Conservation (phyloP, 2,888 invertebrate genomes). For the Atherix ibis region DNA sequence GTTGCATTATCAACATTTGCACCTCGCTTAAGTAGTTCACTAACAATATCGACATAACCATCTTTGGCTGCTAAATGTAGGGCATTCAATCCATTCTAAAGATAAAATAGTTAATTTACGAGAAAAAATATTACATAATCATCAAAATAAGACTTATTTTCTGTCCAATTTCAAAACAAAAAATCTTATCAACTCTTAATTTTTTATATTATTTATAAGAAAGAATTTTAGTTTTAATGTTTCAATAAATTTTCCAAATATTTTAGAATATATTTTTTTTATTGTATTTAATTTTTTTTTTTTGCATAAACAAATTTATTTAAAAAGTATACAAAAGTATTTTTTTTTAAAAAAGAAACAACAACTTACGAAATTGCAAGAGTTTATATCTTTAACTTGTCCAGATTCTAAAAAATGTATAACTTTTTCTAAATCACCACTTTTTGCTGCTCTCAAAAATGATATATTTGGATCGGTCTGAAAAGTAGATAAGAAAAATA, state of each 20-base stretch:
- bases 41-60: slow-evolving; percentile 87
- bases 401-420: slow-evolving; percentile 77
- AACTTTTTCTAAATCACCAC: slow-evolving; percentile 90
- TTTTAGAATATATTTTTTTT: too few relatives aligned
- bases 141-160: not conserved
- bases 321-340: slow-evolving; percentile 3
- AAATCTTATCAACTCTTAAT: too few relatives aligned
- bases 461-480: slow-evolving; percentile 82
- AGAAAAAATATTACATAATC: not conserved
- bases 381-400: slow-evolving; percentile 89
- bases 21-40: slow-evolving; percentile 75
- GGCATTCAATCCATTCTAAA: slow-evolving; percentile 97
- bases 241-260: too few relatives aligned
- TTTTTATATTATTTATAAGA: too few relatives aligned
- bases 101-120: slow-evolving; percentile 30
- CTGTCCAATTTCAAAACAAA: slow-evolving; percentile 2
- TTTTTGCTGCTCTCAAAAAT: slow-evolving; percentile 91
- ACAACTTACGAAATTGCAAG: slow-evolving; percentile 88
- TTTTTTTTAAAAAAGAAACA: too few relatives aligned
- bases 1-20: slow-evolving; percentile 92
- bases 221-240: not conserved
- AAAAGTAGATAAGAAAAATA: too few relatives aligned
- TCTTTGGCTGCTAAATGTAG: slow-evolving; percentile 95
- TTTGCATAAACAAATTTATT: too few relatives aligned
- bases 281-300: too few relatives aligned